Evolutionary conservation across 1,140 invertebrate genomes (phyloP), one percentile per base, ranked within the genome.

Genomic region (Zophobas morio): DNA sequence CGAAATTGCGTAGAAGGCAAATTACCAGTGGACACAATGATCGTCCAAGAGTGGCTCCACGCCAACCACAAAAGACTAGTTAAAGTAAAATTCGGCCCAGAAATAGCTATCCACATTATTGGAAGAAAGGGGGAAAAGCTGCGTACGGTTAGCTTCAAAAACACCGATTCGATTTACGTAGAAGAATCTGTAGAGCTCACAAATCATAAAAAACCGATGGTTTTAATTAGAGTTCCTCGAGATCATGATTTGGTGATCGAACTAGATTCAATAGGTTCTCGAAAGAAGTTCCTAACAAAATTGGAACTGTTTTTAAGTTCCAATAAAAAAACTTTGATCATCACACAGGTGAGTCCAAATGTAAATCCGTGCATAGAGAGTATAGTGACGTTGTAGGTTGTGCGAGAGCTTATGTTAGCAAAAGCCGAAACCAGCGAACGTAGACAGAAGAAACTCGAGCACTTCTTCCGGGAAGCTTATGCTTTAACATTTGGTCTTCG

Each of bases 401-500:
- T 90, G 79, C 90, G 96, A 63, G 97, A 99, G 80, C 91, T 96
- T 54, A 96, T 99, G 89, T 86, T 99, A 57, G 92, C 94, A 32
- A 95, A 96, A 83, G 98, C 98, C 5, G 97, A 99, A 87, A 99
- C 98, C 0, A 95, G 97, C 83, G 96, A 99, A 84, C 91, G 98
- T 56, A 87, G 98, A 36, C 97, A 99, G 82, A 94, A 95, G 80
- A 93, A 97, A 81, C 86, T 99, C 36, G 98, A 99, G 84, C 96
- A 99, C 87, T 99, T 99, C 89, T 99, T 99, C 88, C 91, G 98
- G 80, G 97, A 99, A 87, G 98, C 98, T 0, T 99, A 99, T 83
- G 96, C 97, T 0, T 89, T 99, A 63, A 97, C 96, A 0, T 98
- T 98, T 85, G 96, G 96, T 1, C 85, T 97, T 1, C 91, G 93